Evolutionary conservation across 2,113 vertebrate genomes (phyloP).

Genomic region (Phalacrocorax carbo): DNA sequence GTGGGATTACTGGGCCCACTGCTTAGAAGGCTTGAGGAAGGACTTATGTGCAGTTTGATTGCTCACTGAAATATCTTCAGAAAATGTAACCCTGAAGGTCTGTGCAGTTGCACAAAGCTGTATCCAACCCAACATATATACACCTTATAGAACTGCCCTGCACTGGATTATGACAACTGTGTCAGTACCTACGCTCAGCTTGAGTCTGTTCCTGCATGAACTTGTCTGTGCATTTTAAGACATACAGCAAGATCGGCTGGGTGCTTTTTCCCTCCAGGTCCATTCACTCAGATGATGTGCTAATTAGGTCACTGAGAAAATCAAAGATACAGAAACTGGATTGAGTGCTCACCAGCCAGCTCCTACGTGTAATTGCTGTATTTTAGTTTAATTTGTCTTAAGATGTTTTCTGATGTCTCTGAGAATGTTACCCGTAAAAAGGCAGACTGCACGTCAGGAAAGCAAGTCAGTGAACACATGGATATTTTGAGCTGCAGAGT

Average conservation of each 20-base stretch:
- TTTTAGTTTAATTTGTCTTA: background rate
- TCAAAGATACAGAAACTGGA: background rate
- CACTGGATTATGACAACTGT: background rate
- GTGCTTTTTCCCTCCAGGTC: background rate
- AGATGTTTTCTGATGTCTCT: background rate
- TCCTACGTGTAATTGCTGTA: background rate
- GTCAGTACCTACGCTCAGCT: background rate
- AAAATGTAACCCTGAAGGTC: background rate
- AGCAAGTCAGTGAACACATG: background rate
- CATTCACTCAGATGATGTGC: background rate
- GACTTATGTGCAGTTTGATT: background rate
- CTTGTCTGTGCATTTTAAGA: background rate
- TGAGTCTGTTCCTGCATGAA: background rate
- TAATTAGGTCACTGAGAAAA: slow-evolving; percentile 37
- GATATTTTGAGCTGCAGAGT: background rate
- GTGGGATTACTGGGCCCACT: background rate
- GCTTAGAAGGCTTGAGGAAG: background rate
- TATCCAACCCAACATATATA: background rate
- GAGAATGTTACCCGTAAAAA: background rate
- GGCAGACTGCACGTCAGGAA: background rate
- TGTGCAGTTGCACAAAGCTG: background rate
- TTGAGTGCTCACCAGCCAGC: fast-evolving
- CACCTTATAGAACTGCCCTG: background rate
- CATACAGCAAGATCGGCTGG: background rate
- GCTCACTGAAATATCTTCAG: background rate